Evolutionary conservation across 2,888 invertebrate genomes (phyloP), one percentile per base, ranked within the genome.

Genomic region (Cartodere bifasciata): DNA sequence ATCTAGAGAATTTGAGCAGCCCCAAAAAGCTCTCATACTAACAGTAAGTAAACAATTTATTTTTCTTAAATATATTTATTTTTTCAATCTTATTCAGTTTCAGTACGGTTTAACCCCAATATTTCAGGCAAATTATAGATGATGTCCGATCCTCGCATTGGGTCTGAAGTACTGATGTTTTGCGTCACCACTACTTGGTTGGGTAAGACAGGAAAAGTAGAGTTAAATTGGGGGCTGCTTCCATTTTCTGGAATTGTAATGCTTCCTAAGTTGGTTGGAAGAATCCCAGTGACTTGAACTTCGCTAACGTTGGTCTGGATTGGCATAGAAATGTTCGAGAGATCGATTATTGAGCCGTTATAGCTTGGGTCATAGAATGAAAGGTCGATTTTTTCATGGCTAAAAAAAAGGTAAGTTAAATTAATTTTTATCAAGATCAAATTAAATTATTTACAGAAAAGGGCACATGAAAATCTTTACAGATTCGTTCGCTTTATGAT

Each of bases 291-390:
- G 2, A 68, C 50, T 2, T 65, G 56, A 37, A 67, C 63, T 1
- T 68, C 67, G 29, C 62, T 63, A 14, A 69, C 53, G 40, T 68
- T 68, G 2, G 68, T 66, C 44, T 68, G 66, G 10, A 68, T 57
- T 22, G 69, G 69, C 16, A 67, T 36, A 5, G 68, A 68, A 15
- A 70, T 66, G 32, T 63, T 60, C 27, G 65, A 65, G 27, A 69
- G 47, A 46, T 69, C 62, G 16, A 69, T 60, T 33, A 58, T 51
- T 21, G 60, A 64, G 14, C 59, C 56, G 39, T 69, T 69, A 28
- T 53, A 52, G 27, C 55, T 55, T 5, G 67, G 63, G 43, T 67
- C 63, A 41, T 58, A 70, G 48, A 69, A 67, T 13, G 67, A 64
- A 17, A 70, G 45, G 43, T 68, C 67, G 1, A 70, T 61, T 35